Evolutionary conservation across 2,888 invertebrate species (phyloP), one percentile per base, ranked within the genome.

Genomic region (Drosophila mayaguana): DNA sequence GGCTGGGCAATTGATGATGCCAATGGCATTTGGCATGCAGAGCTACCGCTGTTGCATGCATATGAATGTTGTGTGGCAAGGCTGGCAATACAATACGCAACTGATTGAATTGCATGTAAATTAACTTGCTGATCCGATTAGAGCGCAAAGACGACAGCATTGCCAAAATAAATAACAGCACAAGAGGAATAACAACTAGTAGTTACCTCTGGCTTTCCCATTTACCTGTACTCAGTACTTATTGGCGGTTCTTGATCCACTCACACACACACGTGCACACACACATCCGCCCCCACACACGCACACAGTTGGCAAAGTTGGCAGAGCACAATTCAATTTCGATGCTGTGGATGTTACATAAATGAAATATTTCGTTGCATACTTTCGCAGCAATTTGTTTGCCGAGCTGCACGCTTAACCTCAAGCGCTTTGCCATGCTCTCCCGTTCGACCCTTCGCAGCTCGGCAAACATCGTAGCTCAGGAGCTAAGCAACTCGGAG

Each of bases 91-190:
- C 81, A 85, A 88, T 80, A 78, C 61, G 71, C 66, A 76, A 73
- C 81, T 85, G 84, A 85, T 85, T 85, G 84, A 83, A 86, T 79
- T 85, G 84, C 84, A 88, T 86, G 84, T 81, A 85, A 85, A 85
- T 85, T 88, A 88, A 83, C 84, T 88, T 86, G 76, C 81, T 88
- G 88, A 85, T 83, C 87, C 87, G 84, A 88, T 85, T 85, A 83
- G 75, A 77, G 68, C 59, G 68, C 59, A 68, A 64, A 70, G 78
- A 59, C 62, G 66, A 67, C 75, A 63, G 60, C 74, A 72, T 53
- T 20, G 51, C 28, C 55, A 69, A 69, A 68, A 66, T 72, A 68
- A 78, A 80, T 67, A 80, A 65, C 66, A 53, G 28, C 56, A 48
- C 48, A 55, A 14, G 48, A 32, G 48, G 46, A 54, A 40, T 54